These are phyloP conservation scores for Endomychus coccineus DNA, from an alignment of 2,888 invertebrate species.

Conservation along the genomic window DNA sequence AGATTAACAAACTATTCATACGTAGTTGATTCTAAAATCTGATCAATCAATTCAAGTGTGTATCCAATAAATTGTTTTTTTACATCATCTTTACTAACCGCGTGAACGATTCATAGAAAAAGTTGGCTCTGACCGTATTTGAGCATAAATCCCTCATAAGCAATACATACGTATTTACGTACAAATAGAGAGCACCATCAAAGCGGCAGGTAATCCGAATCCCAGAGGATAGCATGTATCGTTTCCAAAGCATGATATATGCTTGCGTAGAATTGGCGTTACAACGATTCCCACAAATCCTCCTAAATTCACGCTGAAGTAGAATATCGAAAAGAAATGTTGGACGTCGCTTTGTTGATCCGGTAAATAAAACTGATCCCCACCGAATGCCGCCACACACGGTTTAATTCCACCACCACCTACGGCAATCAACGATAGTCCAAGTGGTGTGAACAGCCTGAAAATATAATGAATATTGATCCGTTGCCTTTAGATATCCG, in stretches of 20 bases:
- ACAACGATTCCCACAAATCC: constrained; percentile 60
- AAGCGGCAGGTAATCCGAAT: constrained; percentile 67
- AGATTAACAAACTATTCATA: too few relatives aligned
- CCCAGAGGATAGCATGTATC: constrained; percentile 66
- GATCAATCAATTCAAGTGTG: too few relatives aligned
- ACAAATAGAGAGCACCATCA: constrained; percentile 65
- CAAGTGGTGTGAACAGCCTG: constrained; percentile 11
- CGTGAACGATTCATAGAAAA: too few relatives aligned
- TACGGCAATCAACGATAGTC: constrained; percentile 54
- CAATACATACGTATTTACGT: too few relatives aligned
- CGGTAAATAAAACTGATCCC: constrained; percentile 71
- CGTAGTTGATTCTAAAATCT: too few relatives aligned
- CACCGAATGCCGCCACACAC: constrained; percentile 80
- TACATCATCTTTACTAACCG: too few relatives aligned
- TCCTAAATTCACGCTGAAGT: constrained; percentile 70
- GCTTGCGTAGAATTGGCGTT: constrained; percentile 64
- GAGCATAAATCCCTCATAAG: too few relatives aligned
- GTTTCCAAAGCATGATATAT: constrained; percentile 58
- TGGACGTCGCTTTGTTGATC: constrained; percentile 59
- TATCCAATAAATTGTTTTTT: too few relatives aligned
- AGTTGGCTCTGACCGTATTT: too few relatives aligned
- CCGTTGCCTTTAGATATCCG: not conserved
- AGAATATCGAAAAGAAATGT: constrained; percentile 75
- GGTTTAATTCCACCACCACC: constrained; percentile 85
- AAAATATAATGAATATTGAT: constrained; percentile 3